These are phyloP conservation scores for Drosophila ezoana DNA, from an alignment of 2,888 invertebrate species.

Conservation along the genomic window DNA sequence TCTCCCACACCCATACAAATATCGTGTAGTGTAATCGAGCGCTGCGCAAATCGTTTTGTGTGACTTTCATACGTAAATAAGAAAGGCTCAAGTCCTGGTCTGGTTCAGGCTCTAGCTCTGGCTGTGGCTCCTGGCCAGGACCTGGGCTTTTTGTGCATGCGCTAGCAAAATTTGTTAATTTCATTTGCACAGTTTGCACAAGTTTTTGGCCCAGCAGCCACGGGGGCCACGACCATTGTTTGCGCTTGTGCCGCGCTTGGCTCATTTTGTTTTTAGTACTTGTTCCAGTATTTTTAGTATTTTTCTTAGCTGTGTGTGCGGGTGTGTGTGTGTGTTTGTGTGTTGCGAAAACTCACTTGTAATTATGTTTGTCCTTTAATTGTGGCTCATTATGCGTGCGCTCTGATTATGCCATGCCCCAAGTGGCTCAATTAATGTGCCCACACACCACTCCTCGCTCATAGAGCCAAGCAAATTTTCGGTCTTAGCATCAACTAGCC, in stretches of 20 bases:
- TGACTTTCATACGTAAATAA: conserved; percentile 79
- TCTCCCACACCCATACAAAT: background rate
- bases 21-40: conserved; percentile 65
- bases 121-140: conserved; percentile 1
- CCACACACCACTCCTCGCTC: background rate
- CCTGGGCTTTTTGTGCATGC: conserved; percentile 62
- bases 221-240: conserved; percentile 43
- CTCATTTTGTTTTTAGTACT: conserved; percentile 23
- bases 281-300: conserved; percentile 17
- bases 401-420: conserved; percentile 73
- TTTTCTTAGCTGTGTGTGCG: background rate
- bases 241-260: conserved; percentile 27
- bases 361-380: conserved; percentile 80
- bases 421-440: conserved; percentile 77
- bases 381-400: conserved; percentile 76
- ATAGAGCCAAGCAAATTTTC: conserved; percentile 26
- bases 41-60: conserved; percentile 73
- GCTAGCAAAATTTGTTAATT: conserved; percentile 74
- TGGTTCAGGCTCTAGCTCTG: background rate
- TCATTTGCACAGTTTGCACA: conserved; percentile 76
- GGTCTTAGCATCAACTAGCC: conserved; percentile 6
- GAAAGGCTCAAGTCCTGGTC: conserved; percentile 28
- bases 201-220: conserved; percentile 31
- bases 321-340: background rate
- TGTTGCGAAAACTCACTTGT: conserved; percentile 53